These are phyloP conservation scores for Gobiocypris rarus DNA, from an alignment of 2,113 vertebrate genomes.

Conservation along the genomic window DNA sequence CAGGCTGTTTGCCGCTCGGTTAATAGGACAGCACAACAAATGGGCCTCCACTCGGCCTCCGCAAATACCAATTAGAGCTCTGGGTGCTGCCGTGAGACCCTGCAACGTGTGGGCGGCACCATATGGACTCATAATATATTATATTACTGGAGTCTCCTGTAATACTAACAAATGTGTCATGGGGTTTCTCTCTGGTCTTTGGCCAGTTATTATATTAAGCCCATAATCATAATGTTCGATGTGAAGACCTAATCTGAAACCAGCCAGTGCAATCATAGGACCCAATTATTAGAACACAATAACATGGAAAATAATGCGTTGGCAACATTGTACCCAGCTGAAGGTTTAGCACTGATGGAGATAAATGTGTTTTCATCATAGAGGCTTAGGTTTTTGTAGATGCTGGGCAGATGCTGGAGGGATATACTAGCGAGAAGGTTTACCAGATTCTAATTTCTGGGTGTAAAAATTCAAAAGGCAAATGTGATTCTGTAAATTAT, in stretches of 20 bases:
- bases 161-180: conserved; percentile 25
- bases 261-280: background rate
- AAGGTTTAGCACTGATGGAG: conserved; percentile 8
- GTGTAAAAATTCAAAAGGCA: background rate
- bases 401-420: background rate
- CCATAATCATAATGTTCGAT: conserved; percentile 28
- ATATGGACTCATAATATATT: conserved; percentile 41
- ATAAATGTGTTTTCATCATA: background rate
- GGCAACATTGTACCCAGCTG: background rate
- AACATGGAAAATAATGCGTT: background rate
- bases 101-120: conserved; percentile 20
- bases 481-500: too few relatives aligned
- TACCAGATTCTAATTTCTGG: background rate
- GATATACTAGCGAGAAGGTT: too few relatives aligned
- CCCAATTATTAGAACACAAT: background rate
- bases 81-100: conserved; percentile 9
- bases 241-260: background rate
- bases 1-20: background rate
- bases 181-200: conserved; percentile 19
- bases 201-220: background rate
- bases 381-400: background rate
- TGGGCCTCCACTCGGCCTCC: too few relatives aligned
- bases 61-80: conserved; percentile 32
- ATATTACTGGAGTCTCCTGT: conserved; percentile 25
- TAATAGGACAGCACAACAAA: conserved; percentile 37